Percentiles rank a stretch among this genome's conserved stretches.
phyloP scores from a whole-genome alignment of 2,888 invertebrate species.

The Amblyteles armatorius region DNA sequence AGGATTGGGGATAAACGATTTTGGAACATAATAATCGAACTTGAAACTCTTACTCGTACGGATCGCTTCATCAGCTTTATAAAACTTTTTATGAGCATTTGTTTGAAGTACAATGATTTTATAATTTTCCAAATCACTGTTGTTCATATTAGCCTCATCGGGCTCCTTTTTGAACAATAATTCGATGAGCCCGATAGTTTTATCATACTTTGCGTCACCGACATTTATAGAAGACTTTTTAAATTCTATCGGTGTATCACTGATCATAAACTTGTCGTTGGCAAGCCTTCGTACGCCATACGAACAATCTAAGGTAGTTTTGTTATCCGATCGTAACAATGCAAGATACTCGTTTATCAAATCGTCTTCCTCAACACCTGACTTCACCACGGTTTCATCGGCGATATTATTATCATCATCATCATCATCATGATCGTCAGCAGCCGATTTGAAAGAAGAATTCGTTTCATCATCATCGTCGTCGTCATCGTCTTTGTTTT shows the following conservation, averaged over 20 bases:
- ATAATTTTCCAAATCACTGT: slow-evolving; percentile 41
- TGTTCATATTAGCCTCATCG: not conserved
- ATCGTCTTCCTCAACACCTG: no score
- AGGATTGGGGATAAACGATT: no score
- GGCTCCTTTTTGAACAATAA: slow-evolving; percentile 9
- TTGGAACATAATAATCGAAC: no score
- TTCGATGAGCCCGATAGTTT: slow-evolving; percentile 36
- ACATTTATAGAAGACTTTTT: slow-evolving; percentile 13
- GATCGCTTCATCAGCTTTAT: no score
- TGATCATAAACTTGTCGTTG: slow-evolving; percentile 43
- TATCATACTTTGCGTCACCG: slow-evolving; percentile 42
- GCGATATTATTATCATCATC: not conserved
- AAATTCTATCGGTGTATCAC: slow-evolving; percentile 50
- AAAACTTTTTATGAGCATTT: no score
- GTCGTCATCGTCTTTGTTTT: no score
- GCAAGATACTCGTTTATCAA: no score
- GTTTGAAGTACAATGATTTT: slow-evolving; percentile 30
- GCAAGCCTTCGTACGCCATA: no score
- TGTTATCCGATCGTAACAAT: no score
- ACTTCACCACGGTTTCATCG: not conserved
- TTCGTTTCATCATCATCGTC: not conserved
- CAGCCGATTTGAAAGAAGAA: not conserved
- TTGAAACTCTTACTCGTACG: no score
- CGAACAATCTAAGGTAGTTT: no score
- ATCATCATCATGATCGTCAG: not conserved